Conservation (phyloP, 1,140 invertebrate genomes). For the Lineus longissimus region DNA sequence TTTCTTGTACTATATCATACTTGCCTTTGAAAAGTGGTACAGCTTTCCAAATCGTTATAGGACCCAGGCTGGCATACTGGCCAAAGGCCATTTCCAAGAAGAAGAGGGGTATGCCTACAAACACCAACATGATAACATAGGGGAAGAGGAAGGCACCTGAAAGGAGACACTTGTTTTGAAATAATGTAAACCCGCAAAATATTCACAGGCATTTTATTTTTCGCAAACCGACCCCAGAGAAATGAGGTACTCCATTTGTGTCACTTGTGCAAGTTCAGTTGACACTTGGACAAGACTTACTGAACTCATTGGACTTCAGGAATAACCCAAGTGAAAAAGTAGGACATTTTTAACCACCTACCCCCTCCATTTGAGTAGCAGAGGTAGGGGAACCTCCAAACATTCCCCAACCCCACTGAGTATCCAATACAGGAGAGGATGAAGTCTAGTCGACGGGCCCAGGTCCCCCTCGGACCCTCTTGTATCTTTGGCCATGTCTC, state of each 20-base stretch:
- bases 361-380: conserved; percentile 8
- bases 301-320: no score
- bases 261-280: no score
- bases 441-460: neutral
- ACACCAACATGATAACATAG: conserved; percentile 57
- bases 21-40: conserved; percentile 50
- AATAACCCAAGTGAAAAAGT: no score
- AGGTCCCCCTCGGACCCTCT: no score
- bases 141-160: conserved; percentile 57
- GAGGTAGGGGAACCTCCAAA: conserved; percentile 7
- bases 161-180: conserved; percentile 13
- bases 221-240: neutral
- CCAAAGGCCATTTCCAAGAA: conserved; percentile 51
- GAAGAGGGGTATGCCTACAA: conserved; percentile 56
- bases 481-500: no score
- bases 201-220: neutral
- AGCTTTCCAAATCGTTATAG: conserved; percentile 45
- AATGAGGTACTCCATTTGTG: neutral
- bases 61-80: conserved; percentile 47
- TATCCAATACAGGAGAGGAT: neutral
- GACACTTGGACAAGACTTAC: no score
- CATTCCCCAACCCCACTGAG: conserved; percentile 6
- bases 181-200: neutral
- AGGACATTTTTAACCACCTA: no score
- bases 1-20: no score